Conservation (phyloP, 2,113 vertebrate species). For the Cettia cetti region DNA sequence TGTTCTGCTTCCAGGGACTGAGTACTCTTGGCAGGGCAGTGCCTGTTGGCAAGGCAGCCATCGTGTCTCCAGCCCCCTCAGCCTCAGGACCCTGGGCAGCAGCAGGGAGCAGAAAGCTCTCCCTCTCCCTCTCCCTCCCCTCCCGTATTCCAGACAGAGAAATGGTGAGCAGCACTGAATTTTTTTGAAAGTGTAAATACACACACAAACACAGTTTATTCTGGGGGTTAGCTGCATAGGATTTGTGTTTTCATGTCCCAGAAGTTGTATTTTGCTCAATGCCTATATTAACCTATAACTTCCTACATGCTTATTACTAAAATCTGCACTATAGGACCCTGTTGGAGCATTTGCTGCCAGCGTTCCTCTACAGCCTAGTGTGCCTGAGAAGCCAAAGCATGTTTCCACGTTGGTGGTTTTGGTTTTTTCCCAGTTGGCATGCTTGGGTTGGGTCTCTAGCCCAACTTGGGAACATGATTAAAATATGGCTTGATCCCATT, state of each 20-base stretch:
- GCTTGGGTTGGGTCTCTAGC: not conserved
- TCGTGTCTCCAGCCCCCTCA: fast-evolving
- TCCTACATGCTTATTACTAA: not conserved
- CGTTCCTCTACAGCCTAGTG: not conserved
- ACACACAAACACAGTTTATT: fast-evolving
- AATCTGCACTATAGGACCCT: not conserved
- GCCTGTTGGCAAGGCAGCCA: fast-evolving
- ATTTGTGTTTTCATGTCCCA: not conserved
- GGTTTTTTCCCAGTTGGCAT: not conserved
- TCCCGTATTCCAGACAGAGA: not conserved
- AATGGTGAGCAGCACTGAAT: not conserved
- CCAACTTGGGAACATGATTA: not conserved
- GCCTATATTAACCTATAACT: not conserved
- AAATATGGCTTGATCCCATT: conserved; percentile 29
- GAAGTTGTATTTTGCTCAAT: not conserved
- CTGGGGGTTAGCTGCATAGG: not conserved
- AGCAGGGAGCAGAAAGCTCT: too few relatives aligned
- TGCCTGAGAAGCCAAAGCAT: not conserved
- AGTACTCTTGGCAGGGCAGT: fast-evolving
- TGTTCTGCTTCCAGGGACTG: not conserved
- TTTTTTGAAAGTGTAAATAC: not conserved
- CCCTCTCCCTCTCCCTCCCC: too few relatives aligned
- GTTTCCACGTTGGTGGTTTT: not conserved
- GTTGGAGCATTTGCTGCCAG: not conserved
- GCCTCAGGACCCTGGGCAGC: not conserved